phyloP scores from a whole-genome alignment of 2,797 vertebrate species.

The Sebastes steindachneri region DNA sequence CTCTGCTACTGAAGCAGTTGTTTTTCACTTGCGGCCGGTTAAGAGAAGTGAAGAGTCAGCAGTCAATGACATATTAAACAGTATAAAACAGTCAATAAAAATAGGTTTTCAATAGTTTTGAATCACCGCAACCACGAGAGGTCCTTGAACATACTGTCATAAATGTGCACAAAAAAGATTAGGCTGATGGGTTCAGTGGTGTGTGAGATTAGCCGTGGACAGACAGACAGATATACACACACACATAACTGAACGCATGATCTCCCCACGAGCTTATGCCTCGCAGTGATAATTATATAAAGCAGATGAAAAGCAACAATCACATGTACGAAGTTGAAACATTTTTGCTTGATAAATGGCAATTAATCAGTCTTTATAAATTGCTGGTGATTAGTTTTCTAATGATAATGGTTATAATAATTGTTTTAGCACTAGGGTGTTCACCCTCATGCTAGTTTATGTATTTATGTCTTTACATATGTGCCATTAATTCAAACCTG shows the following conservation, averaged over 20 bases:
- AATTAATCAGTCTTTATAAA: not conserved
- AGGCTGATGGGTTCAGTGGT: not conserved
- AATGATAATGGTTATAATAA: not conserved
- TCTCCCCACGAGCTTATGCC: not conserved
- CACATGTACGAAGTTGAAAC: too few species aligned
- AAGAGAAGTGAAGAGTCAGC: not conserved
- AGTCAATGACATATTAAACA: not conserved
- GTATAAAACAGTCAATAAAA: not conserved
- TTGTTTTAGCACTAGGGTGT: not conserved
- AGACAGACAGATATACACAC: not conserved
- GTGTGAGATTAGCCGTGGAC: not conserved
- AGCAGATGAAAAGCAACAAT: not conserved
- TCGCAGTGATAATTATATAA: not conserved
- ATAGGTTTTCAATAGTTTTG: not conserved
- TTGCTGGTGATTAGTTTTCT: not conserved
- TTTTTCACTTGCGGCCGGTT: too few species aligned
- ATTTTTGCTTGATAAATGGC: not conserved
- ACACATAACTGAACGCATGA: not conserved
- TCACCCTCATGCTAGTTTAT: not conserved
- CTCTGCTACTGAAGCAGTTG: not conserved
- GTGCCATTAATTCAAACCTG: slow-evolving; percentile 9
- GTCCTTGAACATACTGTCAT: not conserved
- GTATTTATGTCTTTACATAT: not conserved
- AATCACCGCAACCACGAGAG: not conserved
- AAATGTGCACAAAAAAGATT: not conserved